Evolutionary conservation across 1,140 invertebrate genomes (phyloP).

Genomic region (Drosophila hydei): DNA sequence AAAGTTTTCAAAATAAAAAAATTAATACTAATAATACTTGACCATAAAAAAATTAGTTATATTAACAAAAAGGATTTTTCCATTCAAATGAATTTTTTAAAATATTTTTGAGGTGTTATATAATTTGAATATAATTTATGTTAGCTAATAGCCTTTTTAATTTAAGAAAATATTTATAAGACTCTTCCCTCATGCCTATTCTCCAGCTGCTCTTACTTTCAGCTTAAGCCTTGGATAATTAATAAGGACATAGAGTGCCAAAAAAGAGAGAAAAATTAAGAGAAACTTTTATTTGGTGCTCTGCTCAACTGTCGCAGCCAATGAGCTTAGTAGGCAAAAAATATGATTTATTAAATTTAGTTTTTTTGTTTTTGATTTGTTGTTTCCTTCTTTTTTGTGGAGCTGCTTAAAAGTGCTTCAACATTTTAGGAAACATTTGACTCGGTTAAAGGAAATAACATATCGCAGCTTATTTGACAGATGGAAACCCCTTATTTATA

Average conservation of each 20-base stretch:
- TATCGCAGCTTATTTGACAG: conserved; percentile 22
- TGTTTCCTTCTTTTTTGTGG: neutral
- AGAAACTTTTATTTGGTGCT: conserved; percentile 29
- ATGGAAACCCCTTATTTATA: conserved; percentile 26
- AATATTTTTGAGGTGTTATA: too few relatives aligned
- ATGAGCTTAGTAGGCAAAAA: conserved; percentile 20
- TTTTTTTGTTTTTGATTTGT: neutral
- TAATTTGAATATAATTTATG: too few relatives aligned
- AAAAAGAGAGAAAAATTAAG: conserved; percentile 17
- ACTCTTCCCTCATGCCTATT: neutral
- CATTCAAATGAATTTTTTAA: too few relatives aligned
- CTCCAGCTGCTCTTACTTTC: neutral
- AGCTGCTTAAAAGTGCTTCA: conserved; percentile 3
- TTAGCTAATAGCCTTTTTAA: too few relatives aligned
- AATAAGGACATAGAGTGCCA: conserved; percentile 28
- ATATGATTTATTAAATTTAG: conserved; percentile 38
- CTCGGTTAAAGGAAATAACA: conserved; percentile 12
- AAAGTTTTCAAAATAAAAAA: too few relatives aligned
- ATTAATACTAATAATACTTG: too few relatives aligned
- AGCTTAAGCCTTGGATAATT: conserved; percentile 16
- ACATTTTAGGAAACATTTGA: conserved; percentile 30
- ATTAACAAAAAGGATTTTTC: too few relatives aligned
- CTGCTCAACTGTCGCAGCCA: conserved; percentile 22
- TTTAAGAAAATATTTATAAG: too few relatives aligned
- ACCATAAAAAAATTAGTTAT: too few relatives aligned